Evolutionary conservation across 2,888 invertebrate genomes (phyloP), one percentile per base, ranked within the genome.

Genomic region (Plutella xylostella): DNA sequence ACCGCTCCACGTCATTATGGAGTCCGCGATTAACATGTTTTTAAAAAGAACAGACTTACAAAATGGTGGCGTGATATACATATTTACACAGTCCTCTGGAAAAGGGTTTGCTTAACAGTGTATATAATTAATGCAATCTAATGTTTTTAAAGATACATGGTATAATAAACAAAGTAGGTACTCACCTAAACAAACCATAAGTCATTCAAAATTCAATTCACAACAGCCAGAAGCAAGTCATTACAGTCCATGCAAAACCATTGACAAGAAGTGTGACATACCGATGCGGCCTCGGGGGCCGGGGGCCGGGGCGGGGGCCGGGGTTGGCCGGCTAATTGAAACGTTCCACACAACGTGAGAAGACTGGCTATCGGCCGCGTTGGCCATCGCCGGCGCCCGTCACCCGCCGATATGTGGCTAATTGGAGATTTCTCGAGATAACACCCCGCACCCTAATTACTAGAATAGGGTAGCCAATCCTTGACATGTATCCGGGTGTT

Each of bases 361-460:
- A 67, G 80, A 78, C 78, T 80, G 66, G 60, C 68, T 72, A 78
- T 71, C 65, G 68, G 60, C 68, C 71, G 68, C 69, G 55, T 12
- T 9, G 2, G 12, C 18, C 20, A 21, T 9, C 9, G 14, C 34
- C 57, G 60, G 60, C 59, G 61, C 64, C 58, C 60, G 55, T 54
- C 52, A 49, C 53, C 47, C 49, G 50, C 63, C 67, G 60, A 58
- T 60, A 60, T 60, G 58, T 62, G 60, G 65, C 66, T 76, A 76
- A 79, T 79, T 76, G 71, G 72, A 78, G 77, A 77, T 82, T 78
- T 79, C 72, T 68, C 80, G 69, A 78, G 79, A 80, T 82, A 80
- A 69, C 78, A 74, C 77, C 67, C 68, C 67, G 63, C 64, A 69
- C 69, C 66, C 64, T 70, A 68, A 73, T 76, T 73, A 39, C 22